Evolutionary conservation across 2,888 invertebrate species (phyloP), one percentile per base, ranked within the genome.

Genomic region (Malthinus seriepunctatus): DNA sequence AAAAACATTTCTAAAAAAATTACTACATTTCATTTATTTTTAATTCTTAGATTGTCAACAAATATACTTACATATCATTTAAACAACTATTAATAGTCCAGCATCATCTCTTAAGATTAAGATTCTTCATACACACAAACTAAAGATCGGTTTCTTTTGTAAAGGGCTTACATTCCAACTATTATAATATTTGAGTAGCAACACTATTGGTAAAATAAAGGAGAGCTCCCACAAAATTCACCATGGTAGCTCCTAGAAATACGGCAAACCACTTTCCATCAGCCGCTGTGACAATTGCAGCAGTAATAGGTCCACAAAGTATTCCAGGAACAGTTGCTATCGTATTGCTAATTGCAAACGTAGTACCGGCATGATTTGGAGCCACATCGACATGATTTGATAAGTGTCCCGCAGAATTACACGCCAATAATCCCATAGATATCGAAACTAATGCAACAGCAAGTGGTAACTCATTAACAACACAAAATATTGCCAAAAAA

Each of bases 381-480:
- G 89, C 89, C 23, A 90, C 83, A 71, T 90, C 90, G 3, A 89
- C 88, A 73, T 90, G 90, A 73, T 90, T 90, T 71, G 88, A 88
- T 33, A 90, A 78, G 76, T 90, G 89, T 10, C 90, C 90, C 9
- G 89, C 87, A 33, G 89, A 88, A 73, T 90, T 90, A 71, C 87
- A 87, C 0, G 89, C 88, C 73, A 88, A 88, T 58, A 89, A 76
- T 6, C 88, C 89, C 87, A 90, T 88, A 1, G 88, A 88, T 70
- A 90, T 83, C 14, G 88, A 88, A 14, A 90, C 85, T 71, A 88
- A 84, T 82, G 88, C 79, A 35, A 90, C 84, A 53, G 89, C 89
- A 62, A 85, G 80, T 23, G 86, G 80, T 63, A 90, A 75, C 78
- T 86, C 86, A 73, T 87, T 84, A 35, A 89, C 87, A 60, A 87